phyloP scores from a whole-genome alignment of 2,797 vertebrate species.

The Lindbergichthys nudifrons region DNA sequence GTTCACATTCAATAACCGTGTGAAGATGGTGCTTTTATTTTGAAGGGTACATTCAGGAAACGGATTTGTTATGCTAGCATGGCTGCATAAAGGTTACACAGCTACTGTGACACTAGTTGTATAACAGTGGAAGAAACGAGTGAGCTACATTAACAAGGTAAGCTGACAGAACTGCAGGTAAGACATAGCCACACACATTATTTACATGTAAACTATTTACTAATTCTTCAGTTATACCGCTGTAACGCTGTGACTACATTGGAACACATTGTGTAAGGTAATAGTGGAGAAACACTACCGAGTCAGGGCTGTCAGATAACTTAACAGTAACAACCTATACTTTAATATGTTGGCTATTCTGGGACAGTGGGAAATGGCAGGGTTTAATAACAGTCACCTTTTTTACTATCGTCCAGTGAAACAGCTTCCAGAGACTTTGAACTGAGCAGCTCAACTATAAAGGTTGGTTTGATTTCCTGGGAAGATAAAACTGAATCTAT shows the following conservation, averaged over 20 bases:
- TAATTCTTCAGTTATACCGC: background rate
- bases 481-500: no score
- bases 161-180: background rate
- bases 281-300: background rate
- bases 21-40: background rate
- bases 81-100: no score
- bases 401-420: background rate
- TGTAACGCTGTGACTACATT: background rate
- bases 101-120: no score
- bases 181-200: background rate
- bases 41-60: background rate
- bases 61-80: background rate
- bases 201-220: background rate
- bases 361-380: background rate
- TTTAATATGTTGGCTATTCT: no score
- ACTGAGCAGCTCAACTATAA: background rate
- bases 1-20: background rate
- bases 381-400: background rate
- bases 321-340: no score
- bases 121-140: background rate
- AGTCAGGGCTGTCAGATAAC: background rate
- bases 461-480: background rate
- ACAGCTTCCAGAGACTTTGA: background rate
- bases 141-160: no score
- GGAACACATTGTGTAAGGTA: background rate